Evolutionary conservation across 2,888 invertebrate species (phyloP).

Genomic region (Drosophila maculinotata): DNA sequence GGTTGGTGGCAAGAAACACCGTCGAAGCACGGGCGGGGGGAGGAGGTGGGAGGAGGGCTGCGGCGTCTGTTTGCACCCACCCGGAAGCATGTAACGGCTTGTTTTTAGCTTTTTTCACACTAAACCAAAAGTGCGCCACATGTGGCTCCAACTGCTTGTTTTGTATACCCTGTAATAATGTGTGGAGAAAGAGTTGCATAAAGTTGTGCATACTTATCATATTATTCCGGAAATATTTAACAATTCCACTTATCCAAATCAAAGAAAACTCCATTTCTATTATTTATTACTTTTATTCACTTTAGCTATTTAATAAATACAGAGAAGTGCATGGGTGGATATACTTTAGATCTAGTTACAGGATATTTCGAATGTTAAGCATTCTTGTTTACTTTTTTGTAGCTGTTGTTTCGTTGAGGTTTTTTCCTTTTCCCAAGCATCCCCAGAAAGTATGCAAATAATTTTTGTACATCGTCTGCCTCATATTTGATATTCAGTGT

Average conservation of each 20-base stretch:
- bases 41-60: neutral
- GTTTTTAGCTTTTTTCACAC: slow-evolving; percentile 57
- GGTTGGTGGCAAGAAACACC: slow-evolving; percentile 21
- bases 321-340: no score
- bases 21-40: neutral
- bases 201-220: neutral
- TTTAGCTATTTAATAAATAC: neutral
- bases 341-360: neutral
- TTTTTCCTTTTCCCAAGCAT: slow-evolving; percentile 53
- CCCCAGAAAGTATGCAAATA: slow-evolving; percentile 80
- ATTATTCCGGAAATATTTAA: no score
- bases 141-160: slow-evolving; percentile 42
- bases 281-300: no score
- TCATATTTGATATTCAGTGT: slow-evolving; percentile 79
- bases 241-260: neutral
- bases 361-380: neutral
- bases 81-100: slow-evolving; percentile 63
- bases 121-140: slow-evolving; percentile 61
- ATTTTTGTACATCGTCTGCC: slow-evolving; percentile 63
- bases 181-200: neutral
- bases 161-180: slow-evolving; percentile 8
- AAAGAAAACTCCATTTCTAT: no score
- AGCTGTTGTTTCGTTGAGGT: slow-evolving; percentile 33
- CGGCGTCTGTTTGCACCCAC: slow-evolving; percentile 43
- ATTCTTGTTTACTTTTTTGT: neutral